Percentiles rank a stretch among this genome's conserved stretches.
Evolutionary conservation across 2,888 invertebrate species (phyloP).

Genomic region (Pseudococcus longispinus): DNA sequence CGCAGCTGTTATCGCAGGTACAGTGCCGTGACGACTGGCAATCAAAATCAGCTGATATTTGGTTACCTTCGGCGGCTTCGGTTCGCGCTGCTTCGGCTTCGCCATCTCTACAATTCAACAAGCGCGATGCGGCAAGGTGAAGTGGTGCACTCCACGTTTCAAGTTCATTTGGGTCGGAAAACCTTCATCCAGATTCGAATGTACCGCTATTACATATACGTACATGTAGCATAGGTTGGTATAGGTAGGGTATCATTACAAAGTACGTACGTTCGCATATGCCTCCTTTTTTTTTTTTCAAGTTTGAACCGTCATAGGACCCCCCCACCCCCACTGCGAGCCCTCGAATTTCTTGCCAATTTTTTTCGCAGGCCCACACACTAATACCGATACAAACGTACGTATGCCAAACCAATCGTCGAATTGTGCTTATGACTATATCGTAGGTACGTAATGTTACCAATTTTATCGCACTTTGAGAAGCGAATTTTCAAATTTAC

Average conservation of each 20-base stretch:
- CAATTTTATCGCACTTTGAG: background rate
- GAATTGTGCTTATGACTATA: no score
- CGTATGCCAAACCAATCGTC: no score
- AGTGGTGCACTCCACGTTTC: slow-evolving; percentile 48
- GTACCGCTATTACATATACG: slow-evolving; percentile 8
- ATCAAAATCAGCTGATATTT: slow-evolving; percentile 44
- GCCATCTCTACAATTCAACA: background rate
- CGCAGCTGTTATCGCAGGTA: slow-evolving; percentile 34
- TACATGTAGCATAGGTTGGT: background rate
- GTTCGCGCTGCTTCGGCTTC: background rate
- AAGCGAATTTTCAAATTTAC: background rate
- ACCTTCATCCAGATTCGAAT: slow-evolving; percentile 36
- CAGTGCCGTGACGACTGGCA: slow-evolving; percentile 33
- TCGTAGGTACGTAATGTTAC: background rate
- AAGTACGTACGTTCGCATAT: background rate
- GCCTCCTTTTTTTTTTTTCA: background rate
- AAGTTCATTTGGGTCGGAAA: slow-evolving; percentile 49
- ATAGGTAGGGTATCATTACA: background rate
- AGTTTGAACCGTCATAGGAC: background rate
- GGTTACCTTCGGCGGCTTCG: slow-evolving; percentile 1
- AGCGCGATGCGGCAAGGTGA: slow-evolving; percentile 36
- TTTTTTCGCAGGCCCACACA: background rate
- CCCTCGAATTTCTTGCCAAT: no score
- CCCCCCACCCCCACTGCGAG: no score
- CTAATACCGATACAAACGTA: no score